phyloP scores from a whole-genome alignment of 2,888 invertebrate species.

The Steinernema carpocapsae region DNA sequence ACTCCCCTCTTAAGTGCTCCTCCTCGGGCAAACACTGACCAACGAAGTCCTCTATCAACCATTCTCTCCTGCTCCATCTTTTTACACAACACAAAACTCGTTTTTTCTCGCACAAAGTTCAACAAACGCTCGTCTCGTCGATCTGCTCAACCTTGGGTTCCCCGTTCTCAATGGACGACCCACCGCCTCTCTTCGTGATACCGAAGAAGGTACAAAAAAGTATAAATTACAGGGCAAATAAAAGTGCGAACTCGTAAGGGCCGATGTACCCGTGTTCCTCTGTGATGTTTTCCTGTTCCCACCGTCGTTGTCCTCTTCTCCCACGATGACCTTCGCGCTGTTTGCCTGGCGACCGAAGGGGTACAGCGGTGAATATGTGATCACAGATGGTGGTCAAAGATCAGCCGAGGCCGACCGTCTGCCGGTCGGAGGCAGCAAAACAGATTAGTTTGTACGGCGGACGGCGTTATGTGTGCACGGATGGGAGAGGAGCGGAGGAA shows the following conservation, averaged over 20 bases:
- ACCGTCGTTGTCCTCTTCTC: neutral
- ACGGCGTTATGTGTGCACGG: too few relatives aligned
- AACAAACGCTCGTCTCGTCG: neutral
- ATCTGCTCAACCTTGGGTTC: neutral
- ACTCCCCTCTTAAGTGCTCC: slow-evolving; percentile 12
- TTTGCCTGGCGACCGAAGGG: too few relatives aligned
- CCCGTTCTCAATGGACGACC: neutral
- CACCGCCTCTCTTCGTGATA: neutral
- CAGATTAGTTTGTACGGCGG: neutral
- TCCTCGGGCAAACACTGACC: neutral
- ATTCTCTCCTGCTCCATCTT: neutral
- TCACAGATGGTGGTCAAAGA: neutral
- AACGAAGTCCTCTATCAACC: neutral
- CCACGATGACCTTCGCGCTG: too few relatives aligned
- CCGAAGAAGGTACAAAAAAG: too few relatives aligned
- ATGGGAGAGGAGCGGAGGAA: too few relatives aligned
- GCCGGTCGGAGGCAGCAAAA: neutral
- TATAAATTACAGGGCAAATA: too few relatives aligned
- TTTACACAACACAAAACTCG: neutral
- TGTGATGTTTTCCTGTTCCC: neutral
- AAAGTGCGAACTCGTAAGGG: neutral
- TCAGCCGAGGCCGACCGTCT: neutral
- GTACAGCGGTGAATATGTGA: too few relatives aligned
- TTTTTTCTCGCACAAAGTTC: neutral
- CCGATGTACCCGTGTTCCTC: neutral